phyloP scores from a whole-genome alignment of 2,113 vertebrate genomes.

The Nothobranchius furzeri region DNA sequence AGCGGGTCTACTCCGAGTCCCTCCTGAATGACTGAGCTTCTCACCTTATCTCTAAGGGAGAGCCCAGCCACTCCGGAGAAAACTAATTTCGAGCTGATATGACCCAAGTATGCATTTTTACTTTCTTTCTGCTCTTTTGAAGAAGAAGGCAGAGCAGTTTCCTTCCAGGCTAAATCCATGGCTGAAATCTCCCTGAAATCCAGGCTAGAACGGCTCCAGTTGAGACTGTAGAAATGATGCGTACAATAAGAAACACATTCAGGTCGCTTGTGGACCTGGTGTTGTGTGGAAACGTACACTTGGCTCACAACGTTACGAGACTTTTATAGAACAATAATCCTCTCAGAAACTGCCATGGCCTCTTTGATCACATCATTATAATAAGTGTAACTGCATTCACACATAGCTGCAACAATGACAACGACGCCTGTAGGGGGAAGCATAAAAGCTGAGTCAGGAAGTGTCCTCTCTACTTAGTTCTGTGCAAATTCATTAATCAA shows the following conservation, averaged over 20 bases:
- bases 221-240: conserved; percentile 29
- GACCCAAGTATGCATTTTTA: conserved; percentile 6
- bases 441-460: no score
- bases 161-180: conserved; percentile 48
- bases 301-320: neutral
- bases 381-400: neutral
- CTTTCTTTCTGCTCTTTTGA: neutral
- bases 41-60: no score
- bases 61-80: no score
- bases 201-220: conserved; percentile 14
- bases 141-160: conserved; percentile 29
- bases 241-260: neutral
- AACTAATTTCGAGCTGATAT: no score
- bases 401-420: neutral
- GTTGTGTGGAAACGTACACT: neutral
- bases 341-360: neutral
- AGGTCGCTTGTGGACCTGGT: neutral
- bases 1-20: no score
- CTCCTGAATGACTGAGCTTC: no score
- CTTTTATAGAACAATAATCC: neutral
- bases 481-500: no score
- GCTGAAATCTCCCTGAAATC: conserved; percentile 44
- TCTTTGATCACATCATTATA: neutral
- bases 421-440: neutral
- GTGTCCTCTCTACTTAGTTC: no score